Percentiles rank a stretch among this genome's conserved stretches.
Conservation (phyloP, 2,888 invertebrate species). For the Palloptera scutellata region DNA sequence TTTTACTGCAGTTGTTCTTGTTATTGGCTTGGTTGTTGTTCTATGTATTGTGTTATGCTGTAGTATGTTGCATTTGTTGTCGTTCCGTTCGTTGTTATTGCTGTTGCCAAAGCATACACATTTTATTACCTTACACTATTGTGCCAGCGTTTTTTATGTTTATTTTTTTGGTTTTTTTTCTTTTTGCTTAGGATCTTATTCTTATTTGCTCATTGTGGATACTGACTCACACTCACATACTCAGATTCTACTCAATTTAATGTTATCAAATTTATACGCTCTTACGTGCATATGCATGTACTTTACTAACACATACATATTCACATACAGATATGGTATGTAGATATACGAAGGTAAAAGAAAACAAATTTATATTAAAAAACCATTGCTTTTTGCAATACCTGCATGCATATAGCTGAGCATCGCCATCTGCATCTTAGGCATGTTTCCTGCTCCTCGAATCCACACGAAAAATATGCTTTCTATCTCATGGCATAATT, state of each 20-base stretch:
- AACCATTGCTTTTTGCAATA: no score
- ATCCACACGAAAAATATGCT: no score
- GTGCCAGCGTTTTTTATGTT: neutral
- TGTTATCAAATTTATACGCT: neutral
- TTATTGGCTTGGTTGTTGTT: neutral
- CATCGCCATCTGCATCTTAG: no score
- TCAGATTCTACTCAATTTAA: neutral
- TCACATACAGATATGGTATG: no score
- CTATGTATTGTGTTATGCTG: neutral
- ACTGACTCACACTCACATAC: neutral
- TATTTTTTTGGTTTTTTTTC: neutral
- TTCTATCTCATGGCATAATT: no score
- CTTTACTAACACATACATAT: no score
- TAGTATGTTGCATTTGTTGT: conserved; percentile 2
- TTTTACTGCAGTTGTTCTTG: neutral
- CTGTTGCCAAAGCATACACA: neutral
- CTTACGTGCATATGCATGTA: conserved; percentile 4
- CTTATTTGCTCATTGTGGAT: conserved; percentile 6
- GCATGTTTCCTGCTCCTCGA: no score
- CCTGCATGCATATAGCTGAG: no score
- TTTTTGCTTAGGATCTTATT: neutral
- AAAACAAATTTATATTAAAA: no score
- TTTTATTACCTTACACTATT: neutral
- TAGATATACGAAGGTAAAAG: no score
- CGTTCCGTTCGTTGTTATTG: no score